These are phyloP conservation scores for Xiphydria camelus DNA, from an alignment of 2,888 invertebrate genomes.

Conservation along the genomic window DNA sequence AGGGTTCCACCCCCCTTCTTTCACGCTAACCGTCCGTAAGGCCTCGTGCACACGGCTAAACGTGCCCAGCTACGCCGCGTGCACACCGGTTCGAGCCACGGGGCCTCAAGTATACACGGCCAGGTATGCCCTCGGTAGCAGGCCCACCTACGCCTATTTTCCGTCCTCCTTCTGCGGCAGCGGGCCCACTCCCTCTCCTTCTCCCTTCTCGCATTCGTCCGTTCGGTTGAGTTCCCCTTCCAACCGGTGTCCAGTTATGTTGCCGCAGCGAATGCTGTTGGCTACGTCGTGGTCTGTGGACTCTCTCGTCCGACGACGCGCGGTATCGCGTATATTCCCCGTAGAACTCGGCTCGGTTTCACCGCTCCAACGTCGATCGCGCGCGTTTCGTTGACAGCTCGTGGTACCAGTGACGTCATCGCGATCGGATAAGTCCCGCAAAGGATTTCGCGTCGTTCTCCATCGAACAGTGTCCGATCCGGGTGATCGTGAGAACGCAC, in stretches of 20 bases:
- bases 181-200: slow-evolving; percentile 8
- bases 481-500: slow-evolving; percentile 1
- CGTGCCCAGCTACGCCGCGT: too few species aligned
- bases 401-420: slow-evolving; percentile 13
- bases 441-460: too few species aligned
- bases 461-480: too few species aligned
- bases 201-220: slow-evolving; percentile 20
- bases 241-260: slow-evolving; percentile 56
- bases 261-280: slow-evolving; percentile 45
- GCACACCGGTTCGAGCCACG: too few species aligned
- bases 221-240: slow-evolving; percentile 54
- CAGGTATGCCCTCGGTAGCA: too few species aligned
- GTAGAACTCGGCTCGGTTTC: too few species aligned
- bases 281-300: slow-evolving; percentile 26
- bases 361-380: slow-evolving; percentile 3
- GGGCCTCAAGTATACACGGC: too few species aligned
- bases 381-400: slow-evolving; percentile 4
- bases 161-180: slow-evolving; percentile 4
- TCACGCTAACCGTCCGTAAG: too few species aligned
- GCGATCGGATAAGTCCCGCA: slow-evolving; percentile 1
- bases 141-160: slow-evolving; percentile 24
- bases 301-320: slow-evolving; percentile 13
- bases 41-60: too few species aligned
- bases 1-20: too few species aligned
- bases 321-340: slow-evolving; percentile 5